Conservation (phyloP, 2,888 invertebrate genomes). For the Drosophila austrosaltans region DNA sequence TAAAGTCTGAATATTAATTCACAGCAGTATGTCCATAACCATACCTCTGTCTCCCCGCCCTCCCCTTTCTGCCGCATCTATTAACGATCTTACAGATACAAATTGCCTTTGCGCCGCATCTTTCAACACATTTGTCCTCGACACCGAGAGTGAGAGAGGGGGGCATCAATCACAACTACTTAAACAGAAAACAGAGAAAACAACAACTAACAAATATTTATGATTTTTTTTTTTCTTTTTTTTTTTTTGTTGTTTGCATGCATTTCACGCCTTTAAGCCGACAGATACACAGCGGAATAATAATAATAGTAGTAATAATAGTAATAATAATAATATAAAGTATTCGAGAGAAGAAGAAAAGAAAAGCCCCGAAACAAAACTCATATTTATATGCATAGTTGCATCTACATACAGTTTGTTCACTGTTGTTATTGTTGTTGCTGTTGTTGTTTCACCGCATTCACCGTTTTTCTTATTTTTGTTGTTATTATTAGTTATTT, state of each 20-base stretch:
- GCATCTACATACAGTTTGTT: constrained; percentile 42
- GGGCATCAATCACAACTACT: constrained; percentile 74
- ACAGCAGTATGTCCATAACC: constrained; percentile 33
- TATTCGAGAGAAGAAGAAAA: constrained; percentile 27
- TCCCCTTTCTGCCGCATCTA: background rate
- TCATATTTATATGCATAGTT: constrained; percentile 52
- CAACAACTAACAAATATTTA: constrained; percentile 67
- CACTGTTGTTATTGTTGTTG: no score
- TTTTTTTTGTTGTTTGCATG: constrained; percentile 47
- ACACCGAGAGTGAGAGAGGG: constrained; percentile 6
- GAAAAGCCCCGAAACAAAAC: constrained; percentile 62
- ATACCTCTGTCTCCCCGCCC: constrained; percentile 7
- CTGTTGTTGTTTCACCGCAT: background rate
- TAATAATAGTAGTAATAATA: constrained; percentile 18
- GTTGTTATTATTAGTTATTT: constrained; percentile 33
- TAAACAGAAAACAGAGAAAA: constrained; percentile 53
- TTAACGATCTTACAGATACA: constrained; percentile 65
- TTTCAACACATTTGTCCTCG: constrained; percentile 66
- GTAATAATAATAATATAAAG: background rate
- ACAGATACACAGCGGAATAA: constrained; percentile 60
- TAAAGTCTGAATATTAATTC: constrained; percentile 30
- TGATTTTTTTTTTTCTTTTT: constrained; percentile 42
- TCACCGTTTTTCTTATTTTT: background rate
- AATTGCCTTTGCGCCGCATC: constrained; percentile 61
- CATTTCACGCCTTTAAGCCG: constrained; percentile 74